Conservation (phyloP, 2,888 invertebrate genomes). For the Torymus auratus region DNA sequence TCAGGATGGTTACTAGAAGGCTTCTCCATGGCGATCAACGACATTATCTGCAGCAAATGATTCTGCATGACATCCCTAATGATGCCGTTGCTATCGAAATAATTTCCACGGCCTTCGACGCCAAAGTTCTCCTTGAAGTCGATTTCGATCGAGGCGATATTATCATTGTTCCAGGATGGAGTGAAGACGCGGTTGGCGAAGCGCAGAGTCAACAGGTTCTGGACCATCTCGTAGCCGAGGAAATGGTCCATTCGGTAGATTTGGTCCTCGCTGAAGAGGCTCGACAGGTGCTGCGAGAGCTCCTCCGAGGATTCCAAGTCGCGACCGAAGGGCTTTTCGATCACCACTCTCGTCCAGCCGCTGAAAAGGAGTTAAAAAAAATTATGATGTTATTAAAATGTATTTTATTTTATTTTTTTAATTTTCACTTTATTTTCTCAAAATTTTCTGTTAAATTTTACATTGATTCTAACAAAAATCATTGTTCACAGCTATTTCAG, state of each 20-base stretch:
- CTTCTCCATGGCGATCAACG: background rate
- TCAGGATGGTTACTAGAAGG: too few relatives aligned
- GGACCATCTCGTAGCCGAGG: conserved; percentile 52
- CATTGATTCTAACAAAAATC: too few relatives aligned
- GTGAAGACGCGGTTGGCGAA: conserved; percentile 49
- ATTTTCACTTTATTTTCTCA: background rate
- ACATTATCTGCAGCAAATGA: conserved; percentile 48
- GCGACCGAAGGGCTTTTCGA: conserved; percentile 55
- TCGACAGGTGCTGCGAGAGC: conserved; percentile 19
- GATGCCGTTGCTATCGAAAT: conserved; percentile 50
- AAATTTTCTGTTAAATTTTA: too few relatives aligned
- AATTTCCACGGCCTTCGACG: conserved; percentile 48
- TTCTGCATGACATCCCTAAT: conserved; percentile 57
- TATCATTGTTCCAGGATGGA: conserved; percentile 37
- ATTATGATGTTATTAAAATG: background rate
- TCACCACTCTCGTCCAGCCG: conserved; percentile 42
- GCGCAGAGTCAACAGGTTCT: conserved; percentile 45
- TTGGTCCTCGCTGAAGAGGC: conserved; percentile 50
- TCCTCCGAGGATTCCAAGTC: conserved; percentile 32
- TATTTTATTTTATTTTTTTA: background rate
- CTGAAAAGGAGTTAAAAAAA: background rate
- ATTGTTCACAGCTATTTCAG: too few relatives aligned
- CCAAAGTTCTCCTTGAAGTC: conserved; percentile 52
- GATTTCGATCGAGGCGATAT: conserved; percentile 44
- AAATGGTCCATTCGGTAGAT: conserved; percentile 54